Evolutionary conservation across 2,113 vertebrate species (phyloP), one percentile per base, ranked within the genome.

Genomic region (Tragelaphus imberbis): DNA sequence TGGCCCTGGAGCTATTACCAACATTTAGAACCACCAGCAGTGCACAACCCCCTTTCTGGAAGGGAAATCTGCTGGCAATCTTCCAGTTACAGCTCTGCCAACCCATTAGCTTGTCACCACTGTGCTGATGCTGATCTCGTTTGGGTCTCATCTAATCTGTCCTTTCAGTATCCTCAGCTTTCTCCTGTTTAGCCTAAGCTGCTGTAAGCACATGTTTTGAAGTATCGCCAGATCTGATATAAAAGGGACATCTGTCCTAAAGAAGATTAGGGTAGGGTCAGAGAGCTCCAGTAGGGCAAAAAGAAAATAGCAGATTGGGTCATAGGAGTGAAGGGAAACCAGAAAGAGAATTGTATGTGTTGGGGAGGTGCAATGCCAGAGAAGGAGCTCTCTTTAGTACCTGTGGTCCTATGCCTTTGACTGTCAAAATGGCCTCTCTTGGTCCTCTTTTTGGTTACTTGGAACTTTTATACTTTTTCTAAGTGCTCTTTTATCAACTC

Each of bases 161-260:
- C 63, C 94, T 97, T 95, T 95, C 71, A 19, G 91, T 81, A 91
- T 53, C 88, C 85, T 92, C 79, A 40, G 81, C 79, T 71, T 95
- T 95, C 92, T 97, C 86, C 84, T 95, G 11, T 90, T 85, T 71
- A 87, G 86, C 77, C 68, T 94, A 87, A 95, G 91, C 79, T 94
- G 91, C 63, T 56, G 27, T 89, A 91, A 97, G 79, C 13, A 5
- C 53, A 27, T 17, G 65, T 68, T 95, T 65, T 63, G 84, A 95
- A 90, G 40, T 56, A 59, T 87, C 23, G 6, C n/a, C 65, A 87
- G 75, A 91, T 96, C 61, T 97, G 95, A 97, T 91, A 85, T 5
- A 30, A 94, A 97, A 91, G 71, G 65, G 65, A 90, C 14, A 90
- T 75, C 44, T 86, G 79, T 94, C 86, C 71, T 84, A 71, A 91